Conservation (phyloP, 2,797 vertebrate species). For the Poecilia picta region DNA sequence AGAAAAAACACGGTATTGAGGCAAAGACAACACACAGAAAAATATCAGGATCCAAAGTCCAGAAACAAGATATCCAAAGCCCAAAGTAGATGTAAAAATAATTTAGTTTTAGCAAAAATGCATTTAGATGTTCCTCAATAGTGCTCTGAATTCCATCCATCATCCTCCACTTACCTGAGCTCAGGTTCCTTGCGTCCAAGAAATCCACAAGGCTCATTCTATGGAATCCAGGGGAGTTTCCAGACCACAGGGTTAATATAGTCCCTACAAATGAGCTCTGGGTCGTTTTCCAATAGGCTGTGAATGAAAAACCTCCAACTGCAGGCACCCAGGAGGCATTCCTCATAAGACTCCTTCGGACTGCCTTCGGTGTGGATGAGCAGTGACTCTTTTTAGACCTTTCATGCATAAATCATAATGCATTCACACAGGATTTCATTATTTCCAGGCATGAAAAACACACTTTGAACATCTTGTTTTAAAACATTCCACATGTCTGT, state of each 20-base stretch:
- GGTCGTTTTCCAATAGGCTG: background rate
- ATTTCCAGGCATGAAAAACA: background rate
- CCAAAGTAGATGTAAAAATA: background rate
- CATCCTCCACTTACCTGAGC: background rate
- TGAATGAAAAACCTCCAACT: background rate
- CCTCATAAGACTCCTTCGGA: background rate
- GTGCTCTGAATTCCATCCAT: background rate
- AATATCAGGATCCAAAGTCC: background rate
- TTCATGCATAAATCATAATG: background rate
- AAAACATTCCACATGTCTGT: background rate
- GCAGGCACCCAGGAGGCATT: background rate
- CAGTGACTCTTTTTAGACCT: background rate
- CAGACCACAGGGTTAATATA: background rate
- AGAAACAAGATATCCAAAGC: background rate
- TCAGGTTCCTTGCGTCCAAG: background rate
- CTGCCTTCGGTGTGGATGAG: background rate
- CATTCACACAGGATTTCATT: background rate
- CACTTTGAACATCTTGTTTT: background rate
- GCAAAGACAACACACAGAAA: background rate
- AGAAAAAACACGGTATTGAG: background rate
- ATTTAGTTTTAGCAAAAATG: background rate
- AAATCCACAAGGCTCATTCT: background rate
- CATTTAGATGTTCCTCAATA: background rate
- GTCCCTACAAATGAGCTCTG: background rate
- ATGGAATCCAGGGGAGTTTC: background rate